Evolutionary conservation across 2,797 vertebrate genomes (phyloP).

Genomic region (Prunella strophiata): DNA sequence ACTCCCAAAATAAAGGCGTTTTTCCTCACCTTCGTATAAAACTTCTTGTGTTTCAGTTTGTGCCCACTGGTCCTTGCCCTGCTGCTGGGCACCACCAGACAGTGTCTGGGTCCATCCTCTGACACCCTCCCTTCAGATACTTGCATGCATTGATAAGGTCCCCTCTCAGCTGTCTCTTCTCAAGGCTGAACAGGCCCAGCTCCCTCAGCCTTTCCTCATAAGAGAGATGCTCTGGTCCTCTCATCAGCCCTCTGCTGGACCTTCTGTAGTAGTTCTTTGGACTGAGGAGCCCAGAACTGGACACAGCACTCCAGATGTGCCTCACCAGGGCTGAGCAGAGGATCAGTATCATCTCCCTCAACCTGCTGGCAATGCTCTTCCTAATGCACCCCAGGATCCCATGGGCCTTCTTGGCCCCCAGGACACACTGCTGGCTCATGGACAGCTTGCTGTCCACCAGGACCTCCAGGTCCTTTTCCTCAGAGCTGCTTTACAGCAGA

Average conservation of each 20-base stretch:
- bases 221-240: background rate
- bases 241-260: background rate
- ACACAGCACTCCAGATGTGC: background rate
- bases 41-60: background rate
- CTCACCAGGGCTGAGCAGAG: background rate
- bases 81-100: background rate
- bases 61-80: background rate
- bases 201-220: background rate
- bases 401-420: background rate
- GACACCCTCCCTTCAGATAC: background rate
- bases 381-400: background rate
- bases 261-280: background rate
- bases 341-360: fast-evolving
- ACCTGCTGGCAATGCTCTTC: background rate
- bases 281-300: background rate
- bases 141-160: background rate
- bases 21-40: background rate
- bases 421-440: background rate
- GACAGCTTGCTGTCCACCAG: background rate
- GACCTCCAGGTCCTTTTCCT: background rate
- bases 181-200: background rate
- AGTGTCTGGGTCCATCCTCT: background rate
- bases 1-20: background rate
- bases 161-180: fast-evolving
- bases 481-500: background rate